phyloP scores from a whole-genome alignment of 1,140 invertebrate genomes.

The Brachionus calyciflorus region DNA sequence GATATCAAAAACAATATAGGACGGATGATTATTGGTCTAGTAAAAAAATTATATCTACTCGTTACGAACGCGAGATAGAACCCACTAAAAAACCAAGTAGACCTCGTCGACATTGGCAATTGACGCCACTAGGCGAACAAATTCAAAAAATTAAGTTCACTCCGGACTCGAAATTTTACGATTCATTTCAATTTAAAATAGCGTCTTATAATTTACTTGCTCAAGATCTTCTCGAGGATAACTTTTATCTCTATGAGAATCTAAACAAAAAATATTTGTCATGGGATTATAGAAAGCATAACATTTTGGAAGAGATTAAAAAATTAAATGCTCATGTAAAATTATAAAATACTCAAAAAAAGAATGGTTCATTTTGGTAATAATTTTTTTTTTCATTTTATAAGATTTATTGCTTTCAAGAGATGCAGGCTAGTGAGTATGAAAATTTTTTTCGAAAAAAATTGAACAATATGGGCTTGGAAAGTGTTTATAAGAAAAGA shows the following conservation, averaged over 20 bases:
- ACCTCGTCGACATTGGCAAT: too few species aligned
- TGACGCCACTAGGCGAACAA: too few species aligned
- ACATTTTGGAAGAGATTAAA: constrained; percentile 71
- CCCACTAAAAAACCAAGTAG: too few species aligned
- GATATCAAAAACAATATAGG: too few species aligned
- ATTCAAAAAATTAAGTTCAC: too few species aligned
- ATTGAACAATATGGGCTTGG: neutral
- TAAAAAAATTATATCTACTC: too few species aligned
- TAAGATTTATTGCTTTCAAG: constrained; percentile 46
- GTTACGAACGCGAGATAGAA: too few species aligned
- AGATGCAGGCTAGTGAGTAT: constrained; percentile 31
- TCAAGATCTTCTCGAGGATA: constrained; percentile 73
- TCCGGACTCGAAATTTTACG: too few species aligned
- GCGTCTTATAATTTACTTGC: constrained; percentile 77
- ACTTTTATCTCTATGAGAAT: constrained; percentile 71
- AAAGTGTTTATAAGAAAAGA: constrained; percentile 5
- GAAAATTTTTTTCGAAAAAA: constrained; percentile 1
- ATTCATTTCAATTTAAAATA: constrained; percentile 24
- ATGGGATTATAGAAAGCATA: constrained; percentile 70
- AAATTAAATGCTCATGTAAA: constrained; percentile 72
- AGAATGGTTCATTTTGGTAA: neutral
- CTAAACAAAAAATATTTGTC: constrained; percentile 66
- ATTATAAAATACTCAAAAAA: too few species aligned
- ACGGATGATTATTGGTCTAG: too few species aligned
- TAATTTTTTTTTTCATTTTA: neutral